Evolutionary conservation across 2,797 vertebrate species (phyloP).

Genomic region (Poeciliopsis turneri): DNA sequence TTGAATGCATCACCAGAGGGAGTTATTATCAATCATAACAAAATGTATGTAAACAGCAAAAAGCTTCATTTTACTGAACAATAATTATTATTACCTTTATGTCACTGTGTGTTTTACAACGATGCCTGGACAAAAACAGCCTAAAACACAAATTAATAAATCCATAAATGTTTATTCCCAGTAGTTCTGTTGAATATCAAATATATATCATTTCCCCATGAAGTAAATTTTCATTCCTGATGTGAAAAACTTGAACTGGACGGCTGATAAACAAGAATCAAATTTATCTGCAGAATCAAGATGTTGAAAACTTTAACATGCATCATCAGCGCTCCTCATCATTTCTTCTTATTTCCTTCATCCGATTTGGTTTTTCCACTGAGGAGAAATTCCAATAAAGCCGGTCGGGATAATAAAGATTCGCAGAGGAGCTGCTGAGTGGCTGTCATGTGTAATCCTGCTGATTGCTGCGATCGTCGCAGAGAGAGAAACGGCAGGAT

Average conservation of each 20-base stretch:
- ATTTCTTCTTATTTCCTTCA: background rate
- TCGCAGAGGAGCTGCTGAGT: slow-evolving; percentile 37
- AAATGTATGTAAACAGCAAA: background rate
- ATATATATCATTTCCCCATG: background rate
- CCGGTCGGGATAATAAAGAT: background rate
- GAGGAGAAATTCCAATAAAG: slow-evolving; percentile 8
- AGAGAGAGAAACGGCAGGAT: background rate
- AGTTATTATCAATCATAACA: background rate
- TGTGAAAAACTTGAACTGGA: background rate
- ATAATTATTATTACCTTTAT: background rate
- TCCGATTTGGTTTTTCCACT: background rate
- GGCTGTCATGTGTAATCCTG: slow-evolving; percentile 65
- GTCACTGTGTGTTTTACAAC: too few species aligned
- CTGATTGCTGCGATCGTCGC: slow-evolving; percentile 38
- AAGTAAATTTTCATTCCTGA: background rate
- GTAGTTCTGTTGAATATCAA: background rate
- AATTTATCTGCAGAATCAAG: background rate
- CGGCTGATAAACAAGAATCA: background rate
- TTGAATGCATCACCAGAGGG: background rate
- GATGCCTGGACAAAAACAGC: too few species aligned
- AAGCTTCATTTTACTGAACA: background rate
- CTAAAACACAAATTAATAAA: background rate
- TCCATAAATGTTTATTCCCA: background rate
- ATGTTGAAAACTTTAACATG: background rate
- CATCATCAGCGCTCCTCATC: background rate